Evolutionary conservation across 1,140 invertebrate genomes (phyloP), one percentile per base, ranked within the genome.

Genomic region (Acromyrmex heyeri): DNA sequence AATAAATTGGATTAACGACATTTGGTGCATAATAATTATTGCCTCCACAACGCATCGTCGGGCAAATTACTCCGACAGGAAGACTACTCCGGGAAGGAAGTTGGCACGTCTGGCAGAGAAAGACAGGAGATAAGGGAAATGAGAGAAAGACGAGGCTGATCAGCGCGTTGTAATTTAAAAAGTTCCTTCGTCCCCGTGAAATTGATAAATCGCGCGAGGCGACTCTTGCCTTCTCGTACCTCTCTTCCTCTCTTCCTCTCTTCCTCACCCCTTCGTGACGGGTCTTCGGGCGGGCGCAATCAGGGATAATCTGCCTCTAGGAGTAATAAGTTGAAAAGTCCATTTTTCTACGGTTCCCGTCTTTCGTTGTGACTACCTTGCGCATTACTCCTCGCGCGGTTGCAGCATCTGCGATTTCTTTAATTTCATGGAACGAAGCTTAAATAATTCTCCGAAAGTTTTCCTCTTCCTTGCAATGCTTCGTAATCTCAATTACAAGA

Each of bases 131-230:
- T 78, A 69, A 83, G 70, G 85, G 75, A 81, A 91, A 73, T 87
- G 86, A 78, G 86, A 87, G 82, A 87, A 91, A 77, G 69, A 86
- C 81, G 78, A 91, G 86, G 86, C 78, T 89, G 90, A 92, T 92
- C 86, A 91, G 75, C 85, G 67, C 85, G 86, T 89, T 91, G 92
- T 92, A 92, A 93, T 94, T 94, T 93, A 93, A 94, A 93, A 93
- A 93, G 87, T 92, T 93, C 61, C 83, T 88, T 87, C 89, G 91
- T 90, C 76, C 75, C 81, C 77, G 86, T 91, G 89, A 93, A 93
- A 92, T 93, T 93, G 91, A 94, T 92, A 93, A 93, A 92, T 93
- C 91, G 92, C 85, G 87, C 88, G 72, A 89, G 86, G 21, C 44
- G 61, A 85, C 70, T 73, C 81, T 69, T 79, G 69, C 70, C 67